Base-by-base conservation (phyloP, 2,797 vertebrate species). In the Nannoperca australis region DNA sequence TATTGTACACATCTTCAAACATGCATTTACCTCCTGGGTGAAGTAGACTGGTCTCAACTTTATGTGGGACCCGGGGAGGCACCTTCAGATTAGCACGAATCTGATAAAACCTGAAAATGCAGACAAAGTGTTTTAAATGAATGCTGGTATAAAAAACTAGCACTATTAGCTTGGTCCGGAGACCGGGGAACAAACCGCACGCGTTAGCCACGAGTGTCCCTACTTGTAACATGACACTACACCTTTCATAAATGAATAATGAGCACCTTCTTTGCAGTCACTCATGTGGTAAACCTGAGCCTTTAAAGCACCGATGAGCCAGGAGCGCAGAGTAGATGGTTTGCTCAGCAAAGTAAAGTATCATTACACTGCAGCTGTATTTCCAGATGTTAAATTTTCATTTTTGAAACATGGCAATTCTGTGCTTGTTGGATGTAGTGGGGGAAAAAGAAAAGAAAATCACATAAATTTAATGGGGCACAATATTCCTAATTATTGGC, bases 11-110 rank as follows among this genome's bases (percentile, higher is more conserved):
- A 44, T 62, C 5, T 51, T 59, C 0, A 55, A 53, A 38, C 17
- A 27, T 24, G 4, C 0, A 77, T 95, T 95, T 95, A 99, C 98
- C 97, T 92, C 95, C 91, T 45, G 94, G 95, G 83, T 96, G 96
- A 88, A 98, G 96, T 50, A 99, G 95, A 94, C 96, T 98, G 91
- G 97, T 96, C 94, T 99, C 98, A 90, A 99, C 93, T 93, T 95
- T 97, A 91, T 99, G 97, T 73, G 98, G 98, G 87, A 98, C 93
- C 92, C 98, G 96, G 69, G 97, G 95, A 84, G 98, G 97, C 79
- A 99, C 94, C 94, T 98, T 99, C 93, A 99, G 95, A 82, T 93
- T 96, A 40, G 93, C 94, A 90, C 97, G 97, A 55, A 99, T 96
- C 94, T 99, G 98, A 93, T 99, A 99, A 94, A 98, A 99, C 73